Base-by-base conservation (phyloP, 2,888 invertebrate species). In the Nyleta sp. region DNA sequence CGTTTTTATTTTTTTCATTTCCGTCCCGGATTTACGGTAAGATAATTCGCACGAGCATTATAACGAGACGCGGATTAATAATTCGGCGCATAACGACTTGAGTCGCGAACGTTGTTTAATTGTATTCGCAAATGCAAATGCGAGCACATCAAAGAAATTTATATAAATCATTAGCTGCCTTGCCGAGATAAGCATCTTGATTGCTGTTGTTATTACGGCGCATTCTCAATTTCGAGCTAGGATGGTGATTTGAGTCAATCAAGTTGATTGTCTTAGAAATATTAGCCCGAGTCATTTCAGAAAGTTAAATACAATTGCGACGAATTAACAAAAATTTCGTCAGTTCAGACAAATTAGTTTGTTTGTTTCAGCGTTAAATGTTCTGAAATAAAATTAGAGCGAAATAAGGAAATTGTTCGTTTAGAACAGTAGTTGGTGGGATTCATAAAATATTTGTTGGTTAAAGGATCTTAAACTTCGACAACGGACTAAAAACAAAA, bases 41-140 rank as follows among this genome's bases (percentile, higher is more conserved):
- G 64, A 57, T 70, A 64, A 70, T 76, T 76, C 50, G 52, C 57
- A 17, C 55, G 48, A 22, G 62, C 46, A 50, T 68, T 48, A 55
- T 55, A 67, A 64, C 42, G 62, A 75, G 55, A 38, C 52, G 18
- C 28, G 22, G 48, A 68, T 75, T 62, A 67, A 42, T 62, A 52
- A 60, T 74, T 44, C 15, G 35, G 2, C 46, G 35, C 24, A 52
- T 65, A 73, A 65, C 44, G 42, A 62, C 71, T 13, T 62, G 28
- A 55, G 53, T 60, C 50, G 40, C 17, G 18, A 53, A 59, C 33
- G 35, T 18, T n/a, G 42, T 28, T 65, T 38, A 22, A 46, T 42
- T 53, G 24, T 35, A 33, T 57, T 50, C 28, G 10, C 5, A 59
- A 65, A 38, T 28, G 40, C 17, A 65, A 65, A 64, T 18, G 10